These are phyloP conservation scores for Felis chaus DNA, from an alignment of 2,113 vertebrate genomes.

Conservation along the genomic window DNA sequence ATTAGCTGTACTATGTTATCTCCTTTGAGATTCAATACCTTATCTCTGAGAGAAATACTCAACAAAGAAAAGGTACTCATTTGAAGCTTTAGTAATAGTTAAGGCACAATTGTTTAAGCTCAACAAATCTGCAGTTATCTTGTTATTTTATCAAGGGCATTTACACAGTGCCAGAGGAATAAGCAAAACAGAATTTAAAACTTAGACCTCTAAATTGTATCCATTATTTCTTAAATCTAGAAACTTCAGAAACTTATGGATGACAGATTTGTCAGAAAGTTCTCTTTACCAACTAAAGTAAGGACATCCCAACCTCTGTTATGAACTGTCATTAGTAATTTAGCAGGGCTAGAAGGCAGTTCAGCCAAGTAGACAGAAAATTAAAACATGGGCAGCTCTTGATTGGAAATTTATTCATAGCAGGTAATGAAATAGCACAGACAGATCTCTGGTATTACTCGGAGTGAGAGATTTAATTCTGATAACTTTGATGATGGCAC, in stretches of 20 bases:
- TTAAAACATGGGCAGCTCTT: slow-evolving; percentile 76
- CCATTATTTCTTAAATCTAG: slow-evolving; percentile 16
- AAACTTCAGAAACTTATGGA: slow-evolving; percentile 39
- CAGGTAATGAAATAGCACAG: slow-evolving; percentile 76
- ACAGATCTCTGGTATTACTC: slow-evolving; percentile 63
- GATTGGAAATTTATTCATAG: slow-evolving; percentile 80
- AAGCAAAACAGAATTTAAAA: slow-evolving; percentile 43
- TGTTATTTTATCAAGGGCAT: background rate
- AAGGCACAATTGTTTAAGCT: background rate
- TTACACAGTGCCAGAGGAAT: background rate
- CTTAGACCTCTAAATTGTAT: background rate
- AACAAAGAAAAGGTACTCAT: slow-evolving; percentile 8
- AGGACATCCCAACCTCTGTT: slow-evolving; percentile 53
- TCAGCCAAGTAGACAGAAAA: slow-evolving; percentile 73
- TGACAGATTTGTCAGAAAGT: slow-evolving; percentile 60
- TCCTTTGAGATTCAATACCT: background rate
- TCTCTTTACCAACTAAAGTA: slow-evolving; percentile 57
- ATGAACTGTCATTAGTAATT: slow-evolving; percentile 77
- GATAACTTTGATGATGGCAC: slow-evolving; percentile 73
- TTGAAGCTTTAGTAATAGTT: background rate
- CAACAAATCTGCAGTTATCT: slow-evolving; percentile 13
- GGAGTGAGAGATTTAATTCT: slow-evolving; percentile 73
- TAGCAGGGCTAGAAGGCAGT: slow-evolving; percentile 68
- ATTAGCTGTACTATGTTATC: background rate
- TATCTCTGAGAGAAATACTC: background rate